Base-by-base conservation (phyloP, 2,888 invertebrate species). In the Dexiosoma caninum region DNA sequence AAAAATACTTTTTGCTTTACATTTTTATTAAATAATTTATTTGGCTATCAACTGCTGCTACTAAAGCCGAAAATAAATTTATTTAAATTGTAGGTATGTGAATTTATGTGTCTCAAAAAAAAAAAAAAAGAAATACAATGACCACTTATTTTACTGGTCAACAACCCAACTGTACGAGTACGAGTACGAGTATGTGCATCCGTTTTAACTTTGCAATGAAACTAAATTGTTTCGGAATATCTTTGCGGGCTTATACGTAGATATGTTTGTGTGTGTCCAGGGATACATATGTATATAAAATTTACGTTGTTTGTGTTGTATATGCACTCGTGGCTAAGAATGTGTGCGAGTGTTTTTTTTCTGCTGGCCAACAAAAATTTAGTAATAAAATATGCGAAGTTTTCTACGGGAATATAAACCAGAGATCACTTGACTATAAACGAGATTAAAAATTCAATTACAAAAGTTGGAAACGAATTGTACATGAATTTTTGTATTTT, bases 391-490 rank as follows among this genome's bases (percentile, higher is more conserved):
- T 87, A 86, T 87, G 86, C 85, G 85, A 85, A 85, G 85, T 84
- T 84, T 85, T 84, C 84, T 85, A 84, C 84, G 84, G 83, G 82
- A 85, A 86, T 86, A 85, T 72, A 80, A 69, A 82, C 86, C 87
- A 85, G 86, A 87, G 87, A 87, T 89, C 89, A 88, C 89, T 89
- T 89, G 87, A 87, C 89, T 87, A 87, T 87, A 87, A 89, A 88
- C 86, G 88, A 88, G 89, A 89, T 89, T 89, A 89, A 89, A 89
- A 89, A 89, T 89, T 89, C 89, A 89, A 89, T 89, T 89, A 89
- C 87, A 86, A 85, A 66, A 85, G 87, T 86, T 88, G 87, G 85
- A 83, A 83, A 84, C 85, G 86, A 86, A 86, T 85, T 84, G 87
- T 84, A 84, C 85, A 83, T 84, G 78, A 60, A 23, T 40, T 51